Evolutionary conservation across 1,140 invertebrate genomes (phyloP).

Genomic region (Drosophila novamexicana): DNA sequence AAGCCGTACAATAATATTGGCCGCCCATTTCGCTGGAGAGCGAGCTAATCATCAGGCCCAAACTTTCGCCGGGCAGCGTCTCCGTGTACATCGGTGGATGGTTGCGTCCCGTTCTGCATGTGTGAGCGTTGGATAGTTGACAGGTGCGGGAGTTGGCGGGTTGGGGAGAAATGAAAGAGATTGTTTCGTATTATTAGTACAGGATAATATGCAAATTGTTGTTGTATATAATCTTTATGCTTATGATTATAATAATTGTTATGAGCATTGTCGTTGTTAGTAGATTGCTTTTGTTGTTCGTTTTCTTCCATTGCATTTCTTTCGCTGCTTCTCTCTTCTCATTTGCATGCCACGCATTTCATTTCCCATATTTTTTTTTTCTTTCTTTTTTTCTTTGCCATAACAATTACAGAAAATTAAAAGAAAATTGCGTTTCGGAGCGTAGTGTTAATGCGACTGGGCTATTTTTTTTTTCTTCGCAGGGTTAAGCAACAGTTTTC

Average conservation of each 20-base stretch:
- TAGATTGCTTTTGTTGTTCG: slow-evolving; percentile 42
- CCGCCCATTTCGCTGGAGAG: slow-evolving; percentile 91
- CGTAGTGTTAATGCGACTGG: slow-evolving; percentile 22
- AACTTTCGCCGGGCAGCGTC: slow-evolving; percentile 86
- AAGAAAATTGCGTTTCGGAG: slow-evolving; percentile 51
- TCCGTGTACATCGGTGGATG: slow-evolving; percentile 88
- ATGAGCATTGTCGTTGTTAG: slow-evolving; percentile 63
- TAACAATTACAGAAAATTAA: slow-evolving; percentile 62
- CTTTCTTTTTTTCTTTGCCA: slow-evolving; percentile 28
- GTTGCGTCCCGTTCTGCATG: slow-evolving; percentile 75
- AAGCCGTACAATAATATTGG: slow-evolving; percentile 92
- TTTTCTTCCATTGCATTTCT: slow-evolving; percentile 8
- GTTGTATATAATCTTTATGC: slow-evolving; percentile 64
- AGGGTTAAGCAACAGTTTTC: slow-evolving; percentile 2
- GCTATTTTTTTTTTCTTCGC: not conserved
- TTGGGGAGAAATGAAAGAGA: slow-evolving; percentile 22
- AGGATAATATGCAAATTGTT: slow-evolving; percentile 62
- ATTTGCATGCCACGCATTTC: slow-evolving; percentile 54
- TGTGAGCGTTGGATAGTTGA: not conserved
- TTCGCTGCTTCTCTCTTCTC: slow-evolving; percentile 21
- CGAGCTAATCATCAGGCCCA: slow-evolving; percentile 90
- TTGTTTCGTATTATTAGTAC: slow-evolving; percentile 58
- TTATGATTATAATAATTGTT: slow-evolving; percentile 75
- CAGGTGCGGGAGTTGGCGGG: not conserved
- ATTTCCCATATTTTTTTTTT: slow-evolving; percentile 23